A percentile compares a stretch with the other conserved stretches of the same genome.
Conservation (phyloP, 2,888 invertebrate species). For the Eristalis intricaria region DNA sequence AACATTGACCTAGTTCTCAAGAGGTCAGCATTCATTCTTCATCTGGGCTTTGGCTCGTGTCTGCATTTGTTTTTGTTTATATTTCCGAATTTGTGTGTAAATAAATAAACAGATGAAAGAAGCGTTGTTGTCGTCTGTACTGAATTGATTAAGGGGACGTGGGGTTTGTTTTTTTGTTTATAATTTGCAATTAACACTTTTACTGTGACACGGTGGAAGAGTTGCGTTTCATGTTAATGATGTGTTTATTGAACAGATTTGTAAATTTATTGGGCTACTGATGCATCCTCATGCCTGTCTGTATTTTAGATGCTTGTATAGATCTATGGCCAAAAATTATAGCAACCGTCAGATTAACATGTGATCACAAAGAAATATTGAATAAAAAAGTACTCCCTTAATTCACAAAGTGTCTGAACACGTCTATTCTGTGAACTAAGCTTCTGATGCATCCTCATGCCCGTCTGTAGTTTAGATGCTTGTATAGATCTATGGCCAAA, state of each 20-base stretch:
- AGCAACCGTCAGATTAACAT: no score
- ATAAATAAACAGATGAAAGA: constrained; percentile 15
- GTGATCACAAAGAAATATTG: no score
- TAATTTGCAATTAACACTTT: constrained; percentile 50
- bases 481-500: background rate
- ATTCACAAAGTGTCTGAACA: no score
- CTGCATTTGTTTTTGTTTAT: constrained; percentile 24
- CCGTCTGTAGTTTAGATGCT: background rate
- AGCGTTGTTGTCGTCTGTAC: background rate
- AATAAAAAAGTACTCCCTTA: no score
- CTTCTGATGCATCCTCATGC: background rate
- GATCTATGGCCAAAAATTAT: no score
- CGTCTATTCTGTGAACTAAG: no score
- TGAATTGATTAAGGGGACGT: background rate
- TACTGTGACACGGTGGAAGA: constrained; percentile 10
- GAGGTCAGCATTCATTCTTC: constrained; percentile 26
- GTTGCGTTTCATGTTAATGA: background rate
- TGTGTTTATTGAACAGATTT: background rate
- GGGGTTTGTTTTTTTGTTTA: background rate
- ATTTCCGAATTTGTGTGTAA: constrained; percentile 19
- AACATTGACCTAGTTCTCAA: constrained; percentile 55
- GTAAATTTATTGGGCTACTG: background rate
- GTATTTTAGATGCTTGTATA: background rate
- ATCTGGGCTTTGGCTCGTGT: constrained; percentile 18
- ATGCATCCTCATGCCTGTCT: background rate